Percentiles rank a stretch among this genome's conserved stretches.
phyloP scores from a whole-genome alignment of 2,113 vertebrate genomes.

The Menura novaehollandiae region DNA sequence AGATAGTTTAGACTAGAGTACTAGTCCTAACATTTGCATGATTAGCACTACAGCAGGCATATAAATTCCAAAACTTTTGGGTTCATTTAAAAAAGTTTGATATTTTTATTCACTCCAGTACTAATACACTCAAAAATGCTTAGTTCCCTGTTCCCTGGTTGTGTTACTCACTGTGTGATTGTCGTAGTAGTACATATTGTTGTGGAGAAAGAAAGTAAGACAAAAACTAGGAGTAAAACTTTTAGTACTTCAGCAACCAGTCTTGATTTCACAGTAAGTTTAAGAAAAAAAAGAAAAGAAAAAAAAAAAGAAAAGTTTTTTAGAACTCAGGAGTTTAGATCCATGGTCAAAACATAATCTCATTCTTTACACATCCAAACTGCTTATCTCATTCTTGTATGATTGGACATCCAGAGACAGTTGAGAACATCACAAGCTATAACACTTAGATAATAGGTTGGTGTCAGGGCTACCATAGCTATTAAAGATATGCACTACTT shows the following conservation, averaged over 20 bases:
- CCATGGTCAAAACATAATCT: neutral
- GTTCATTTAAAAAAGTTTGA: neutral
- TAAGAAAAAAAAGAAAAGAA: neutral
- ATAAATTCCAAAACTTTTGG: neutral
- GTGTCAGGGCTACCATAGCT: neutral
- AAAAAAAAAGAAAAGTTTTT: neutral
- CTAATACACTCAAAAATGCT: neutral
- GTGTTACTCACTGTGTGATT: neutral
- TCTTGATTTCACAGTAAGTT: neutral
- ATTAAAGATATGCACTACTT: neutral
- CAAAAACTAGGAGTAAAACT: neutral
- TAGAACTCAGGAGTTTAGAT: neutral
- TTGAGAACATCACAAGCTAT: neutral
- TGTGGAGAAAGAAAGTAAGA: neutral
- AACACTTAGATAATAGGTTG: neutral
- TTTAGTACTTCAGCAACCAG: neutral
- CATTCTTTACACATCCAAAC: neutral
- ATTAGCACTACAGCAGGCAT: neutral
- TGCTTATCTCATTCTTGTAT: neutral
- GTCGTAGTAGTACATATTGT: accelerated
- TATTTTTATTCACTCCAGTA: neutral
- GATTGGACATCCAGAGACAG: neutral
- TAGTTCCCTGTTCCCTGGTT: neutral
- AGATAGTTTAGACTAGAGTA: neutral
- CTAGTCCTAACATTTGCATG: neutral